Evolutionary conservation across 2,797 vertebrate species (phyloP).

Genomic region (Megalops cyprinoides): DNA sequence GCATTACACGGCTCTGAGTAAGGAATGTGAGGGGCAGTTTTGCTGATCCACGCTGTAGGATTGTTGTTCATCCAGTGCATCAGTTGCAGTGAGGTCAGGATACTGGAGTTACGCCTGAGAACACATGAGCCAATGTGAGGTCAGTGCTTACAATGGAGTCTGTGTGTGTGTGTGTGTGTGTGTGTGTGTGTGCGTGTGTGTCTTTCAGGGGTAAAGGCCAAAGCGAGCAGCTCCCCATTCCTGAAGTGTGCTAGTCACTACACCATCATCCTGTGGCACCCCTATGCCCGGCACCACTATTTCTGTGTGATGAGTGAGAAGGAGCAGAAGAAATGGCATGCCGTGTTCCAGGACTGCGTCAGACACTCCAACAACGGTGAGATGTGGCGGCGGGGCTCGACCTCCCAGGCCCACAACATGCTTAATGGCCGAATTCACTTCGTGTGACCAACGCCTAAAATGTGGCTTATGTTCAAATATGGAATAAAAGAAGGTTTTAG

Average conservation of each 20-base stretch:
- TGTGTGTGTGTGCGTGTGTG: not conserved
- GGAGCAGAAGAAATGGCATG: conserved; percentile 92
- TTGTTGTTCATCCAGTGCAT: too few relatives aligned
- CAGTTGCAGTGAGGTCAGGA: too few relatives aligned
- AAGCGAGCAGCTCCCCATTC: conserved; percentile 73
- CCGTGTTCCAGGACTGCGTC: conserved; percentile 92
- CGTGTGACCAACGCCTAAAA: too few relatives aligned
- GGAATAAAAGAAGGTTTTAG: too few relatives aligned
- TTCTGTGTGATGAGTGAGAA: conserved; percentile 92
- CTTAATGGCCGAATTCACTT: too few relatives aligned
- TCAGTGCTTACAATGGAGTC: too few relatives aligned
- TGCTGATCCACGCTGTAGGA: too few relatives aligned
- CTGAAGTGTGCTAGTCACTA: conserved; percentile 85
- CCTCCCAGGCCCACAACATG: too few relatives aligned
- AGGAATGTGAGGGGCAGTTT: too few relatives aligned
- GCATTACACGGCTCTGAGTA: not conserved
- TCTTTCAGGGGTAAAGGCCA: conserved; percentile 76
- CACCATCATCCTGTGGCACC: conserved; percentile 94
- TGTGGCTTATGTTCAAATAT: too few relatives aligned
- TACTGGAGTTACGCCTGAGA: too few relatives aligned
- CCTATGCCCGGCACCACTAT: conserved; percentile 86
- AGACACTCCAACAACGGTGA: conserved; percentile 90
- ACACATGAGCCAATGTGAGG: too few relatives aligned
- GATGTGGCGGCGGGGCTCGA: not conserved
- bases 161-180: not conserved